phyloP scores from a whole-genome alignment of 2,113 vertebrate species.

The Hiodon alosoides region DNA sequence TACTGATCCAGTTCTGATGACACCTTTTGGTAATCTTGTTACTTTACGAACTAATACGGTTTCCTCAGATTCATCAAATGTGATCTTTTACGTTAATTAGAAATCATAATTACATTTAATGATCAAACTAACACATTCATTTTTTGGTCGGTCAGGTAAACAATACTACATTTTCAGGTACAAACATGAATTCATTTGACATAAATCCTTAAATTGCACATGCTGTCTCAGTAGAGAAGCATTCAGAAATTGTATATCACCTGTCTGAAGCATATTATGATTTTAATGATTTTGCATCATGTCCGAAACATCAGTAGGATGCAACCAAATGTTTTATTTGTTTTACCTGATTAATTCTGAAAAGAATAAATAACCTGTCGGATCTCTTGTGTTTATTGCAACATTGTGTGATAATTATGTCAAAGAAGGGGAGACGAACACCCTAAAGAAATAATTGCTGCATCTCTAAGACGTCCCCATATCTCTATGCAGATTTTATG shows the following conservation, averaged over 20 bases:
- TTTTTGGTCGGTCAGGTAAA: background rate
- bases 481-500: too few species aligned
- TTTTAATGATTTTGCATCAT: background rate
- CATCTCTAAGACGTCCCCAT: too few species aligned
- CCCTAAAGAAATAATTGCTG: too few species aligned
- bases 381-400: background rate
- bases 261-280: background rate
- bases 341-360: background rate
- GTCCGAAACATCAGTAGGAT: background rate
- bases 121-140: too few species aligned
- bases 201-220: constrained; percentile 12
- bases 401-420: background rate
- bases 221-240: background rate
- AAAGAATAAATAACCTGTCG: background rate
- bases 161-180: background rate
- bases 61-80: constrained; percentile 24
- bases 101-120: constrained; percentile 1
- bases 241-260: background rate
- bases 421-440: background rate
- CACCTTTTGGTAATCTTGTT: constrained; percentile 25
- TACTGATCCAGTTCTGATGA: constrained; percentile 14
- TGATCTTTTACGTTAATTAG: constrained; percentile 4
- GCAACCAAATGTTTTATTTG: background rate
- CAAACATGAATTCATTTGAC: background rate
- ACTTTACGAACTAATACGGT: constrained; percentile 18